Evolutionary conservation across 2,113 vertebrate genomes (phyloP).

Genomic region (Oriolus oriolus): DNA sequence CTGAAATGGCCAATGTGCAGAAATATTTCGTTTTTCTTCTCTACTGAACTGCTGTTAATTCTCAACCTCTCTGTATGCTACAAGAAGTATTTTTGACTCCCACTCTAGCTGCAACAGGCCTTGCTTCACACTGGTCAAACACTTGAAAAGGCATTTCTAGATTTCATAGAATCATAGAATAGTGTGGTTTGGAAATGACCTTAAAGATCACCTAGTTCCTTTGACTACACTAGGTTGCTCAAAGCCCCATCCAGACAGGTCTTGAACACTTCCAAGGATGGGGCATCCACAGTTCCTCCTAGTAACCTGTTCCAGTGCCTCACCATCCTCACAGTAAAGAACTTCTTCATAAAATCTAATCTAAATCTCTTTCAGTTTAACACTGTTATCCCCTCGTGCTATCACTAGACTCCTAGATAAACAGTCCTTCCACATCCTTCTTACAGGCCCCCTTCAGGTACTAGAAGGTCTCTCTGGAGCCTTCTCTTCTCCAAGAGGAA

Average conservation of each 20-base stretch:
- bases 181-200: neutral
- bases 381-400: rapidly evolving
- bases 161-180: neutral
- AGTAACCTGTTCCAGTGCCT: neutral
- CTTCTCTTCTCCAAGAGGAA: neutral
- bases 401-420: neutral
- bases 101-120: neutral
- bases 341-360: neutral
- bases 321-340: neutral
- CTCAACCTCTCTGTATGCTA: neutral
- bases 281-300: neutral
- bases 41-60: neutral
- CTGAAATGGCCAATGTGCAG: neutral
- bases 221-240: neutral
- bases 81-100: neutral
- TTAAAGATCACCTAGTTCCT: neutral
- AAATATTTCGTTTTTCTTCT: neutral
- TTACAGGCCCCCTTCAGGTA: neutral
- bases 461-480: neutral
- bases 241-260: neutral
- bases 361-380: neutral
- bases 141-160: neutral
- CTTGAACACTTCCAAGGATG: neutral
- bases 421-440: neutral
- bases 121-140: neutral